phyloP scores from a whole-genome alignment of 2,797 vertebrate species.

The Hypotaenidia okinawae region DNA sequence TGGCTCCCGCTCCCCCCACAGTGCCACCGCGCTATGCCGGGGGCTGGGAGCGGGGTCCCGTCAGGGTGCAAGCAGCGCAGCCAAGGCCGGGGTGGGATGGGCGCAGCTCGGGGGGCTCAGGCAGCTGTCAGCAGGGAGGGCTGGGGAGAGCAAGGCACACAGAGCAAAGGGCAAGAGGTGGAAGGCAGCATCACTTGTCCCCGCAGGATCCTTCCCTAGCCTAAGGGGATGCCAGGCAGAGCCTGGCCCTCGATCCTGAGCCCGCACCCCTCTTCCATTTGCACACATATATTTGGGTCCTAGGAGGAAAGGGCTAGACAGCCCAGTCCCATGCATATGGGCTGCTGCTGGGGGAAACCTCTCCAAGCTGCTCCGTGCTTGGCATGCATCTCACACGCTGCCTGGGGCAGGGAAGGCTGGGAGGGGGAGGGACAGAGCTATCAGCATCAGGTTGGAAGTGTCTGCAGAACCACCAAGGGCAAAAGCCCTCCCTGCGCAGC shows the following conservation, averaged over 20 bases:
- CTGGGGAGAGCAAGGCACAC: not conserved
- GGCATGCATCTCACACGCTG: not conserved
- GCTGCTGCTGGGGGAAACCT: not conserved
- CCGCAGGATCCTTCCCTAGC: not conserved
- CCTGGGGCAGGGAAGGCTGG: not conserved
- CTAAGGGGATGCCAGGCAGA: not conserved
- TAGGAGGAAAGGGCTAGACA: not conserved
- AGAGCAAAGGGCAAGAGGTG: conserved; percentile 35
- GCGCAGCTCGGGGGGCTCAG: conserved; percentile 32
- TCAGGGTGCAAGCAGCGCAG: conserved; percentile 47
- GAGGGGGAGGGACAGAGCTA: not conserved
- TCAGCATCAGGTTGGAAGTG: rapidly evolving
- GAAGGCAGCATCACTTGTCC: not conserved
- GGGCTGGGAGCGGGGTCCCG: not conserved
- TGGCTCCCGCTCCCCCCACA: not conserved
- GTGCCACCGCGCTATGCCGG: not conserved
- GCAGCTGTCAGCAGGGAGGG: conserved; percentile 38
- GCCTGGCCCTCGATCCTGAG: not conserved
- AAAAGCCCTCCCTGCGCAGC: not conserved
- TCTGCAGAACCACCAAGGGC: not conserved
- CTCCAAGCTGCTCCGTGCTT: not conserved
- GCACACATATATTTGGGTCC: not conserved
- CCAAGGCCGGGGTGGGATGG: conserved; percentile 2
- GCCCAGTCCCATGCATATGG: not conserved
- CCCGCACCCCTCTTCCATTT: not conserved